A percentile compares a stretch with the other conserved stretches of the same genome.
Evolutionary conservation across 2,888 invertebrate species (phyloP).

Genomic region (Coenonympha arcania): DNA sequence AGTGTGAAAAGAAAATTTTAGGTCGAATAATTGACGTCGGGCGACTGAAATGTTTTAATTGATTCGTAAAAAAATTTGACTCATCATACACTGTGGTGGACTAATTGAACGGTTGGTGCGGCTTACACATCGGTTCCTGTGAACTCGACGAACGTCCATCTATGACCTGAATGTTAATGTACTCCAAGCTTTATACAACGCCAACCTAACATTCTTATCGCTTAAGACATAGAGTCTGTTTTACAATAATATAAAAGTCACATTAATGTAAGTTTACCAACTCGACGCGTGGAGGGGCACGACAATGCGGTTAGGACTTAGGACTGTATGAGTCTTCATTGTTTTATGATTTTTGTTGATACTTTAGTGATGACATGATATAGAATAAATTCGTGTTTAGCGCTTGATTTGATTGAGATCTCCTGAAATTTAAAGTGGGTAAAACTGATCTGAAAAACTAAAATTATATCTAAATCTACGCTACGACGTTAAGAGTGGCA

Average conservation of each 20-base stretch:
- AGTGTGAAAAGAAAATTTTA: background rate
- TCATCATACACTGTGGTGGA: constrained; percentile 38
- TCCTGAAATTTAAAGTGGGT: no score
- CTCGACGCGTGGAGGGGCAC: constrained; percentile 12
- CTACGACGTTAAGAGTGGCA: no score
- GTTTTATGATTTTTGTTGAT: no score
- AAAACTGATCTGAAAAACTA: no score
- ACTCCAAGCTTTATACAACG: constrained; percentile 2
- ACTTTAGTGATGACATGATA: no score
- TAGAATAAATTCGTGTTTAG: no score
- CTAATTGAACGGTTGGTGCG: constrained; percentile 42
- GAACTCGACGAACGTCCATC: constrained; percentile 34
- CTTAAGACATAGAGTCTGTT: constrained; percentile 6
- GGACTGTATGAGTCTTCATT: no score
- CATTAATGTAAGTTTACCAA: no score
- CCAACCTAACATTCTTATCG: background rate
- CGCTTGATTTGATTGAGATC: no score
- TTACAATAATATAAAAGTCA: constrained; percentile 1
- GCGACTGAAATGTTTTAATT: constrained; percentile 6
- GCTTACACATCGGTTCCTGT: constrained; percentile 40
- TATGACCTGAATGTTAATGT: constrained; percentile 51
- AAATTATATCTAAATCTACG: no score
- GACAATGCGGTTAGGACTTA: constrained; percentile 21
- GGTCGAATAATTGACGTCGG: background rate
- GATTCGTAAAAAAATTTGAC: constrained; percentile 15